Evolutionary conservation across 92 coral and sea anemone genomes (phyloP).

Genomic region (Paragorgia papillata): DNA sequence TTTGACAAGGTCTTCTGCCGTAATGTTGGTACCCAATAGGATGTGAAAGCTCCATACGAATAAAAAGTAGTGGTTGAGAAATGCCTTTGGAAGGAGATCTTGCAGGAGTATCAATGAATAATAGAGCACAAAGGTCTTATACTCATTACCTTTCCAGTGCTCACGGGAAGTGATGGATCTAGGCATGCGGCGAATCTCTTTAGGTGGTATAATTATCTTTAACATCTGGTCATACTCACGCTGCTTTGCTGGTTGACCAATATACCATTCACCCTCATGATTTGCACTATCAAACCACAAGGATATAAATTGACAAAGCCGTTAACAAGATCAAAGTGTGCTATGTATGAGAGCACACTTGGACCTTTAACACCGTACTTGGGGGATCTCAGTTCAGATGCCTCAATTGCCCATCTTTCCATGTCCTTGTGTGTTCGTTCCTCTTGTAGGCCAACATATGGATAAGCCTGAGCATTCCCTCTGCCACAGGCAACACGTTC

Average conservation of each 20-base stretch:
- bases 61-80: constrained; percentile 15
- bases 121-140: not conserved
- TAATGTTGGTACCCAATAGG: not conserved
- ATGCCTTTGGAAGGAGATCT: constrained; percentile 1
- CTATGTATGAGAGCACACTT: not conserved
- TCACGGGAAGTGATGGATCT: constrained; percentile 13
- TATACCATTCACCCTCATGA: constrained; percentile 17
- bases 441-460: not conserved
- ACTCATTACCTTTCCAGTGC: constrained; percentile 37
- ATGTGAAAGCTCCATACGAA: constrained; percentile 13
- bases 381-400: not conserved
- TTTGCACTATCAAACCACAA: constrained; percentile 20
- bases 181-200: constrained; percentile 28
- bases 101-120: constrained; percentile 6
- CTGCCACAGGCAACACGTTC: constrained; percentile 6
- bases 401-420: constrained; percentile 11
- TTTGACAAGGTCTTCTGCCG: not conserved
- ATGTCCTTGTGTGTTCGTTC: not conserved
- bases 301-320: constrained; percentile 24
- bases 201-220: constrained; percentile 2
- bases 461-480: not conserved
- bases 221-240: constrained; percentile 6
- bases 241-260: constrained; percentile 10
- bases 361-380: constrained; percentile 24
- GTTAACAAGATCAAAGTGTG: constrained; percentile 27